Conservation (phyloP, 1,140 invertebrate genomes). For the Pachypsylla venusta region DNA sequence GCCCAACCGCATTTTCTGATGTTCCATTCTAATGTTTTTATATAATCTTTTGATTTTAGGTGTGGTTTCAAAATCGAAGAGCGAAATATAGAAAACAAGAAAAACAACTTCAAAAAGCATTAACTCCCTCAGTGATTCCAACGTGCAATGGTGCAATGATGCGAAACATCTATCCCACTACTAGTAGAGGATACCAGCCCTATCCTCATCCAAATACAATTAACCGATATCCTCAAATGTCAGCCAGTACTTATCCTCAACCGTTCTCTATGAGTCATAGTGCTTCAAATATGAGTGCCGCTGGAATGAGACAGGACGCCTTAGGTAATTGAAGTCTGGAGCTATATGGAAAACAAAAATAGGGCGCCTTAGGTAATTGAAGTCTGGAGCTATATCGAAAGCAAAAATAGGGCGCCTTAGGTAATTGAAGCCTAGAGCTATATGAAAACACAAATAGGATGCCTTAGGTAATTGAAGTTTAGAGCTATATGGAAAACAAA, state of each 20-base stretch:
- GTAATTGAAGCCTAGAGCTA: too few species aligned
- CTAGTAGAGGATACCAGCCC: slow-evolving; percentile 71
- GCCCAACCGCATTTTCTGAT: too few species aligned
- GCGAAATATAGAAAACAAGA: slow-evolving; percentile 97
- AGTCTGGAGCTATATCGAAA: too few species aligned
- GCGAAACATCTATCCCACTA: slow-evolving; percentile 89
- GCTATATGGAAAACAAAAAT: slow-evolving; percentile 29
- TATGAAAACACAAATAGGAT: too few species aligned
- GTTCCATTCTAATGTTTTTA: too few species aligned
- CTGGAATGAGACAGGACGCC: slow-evolving; percentile 73
- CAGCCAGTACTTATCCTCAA: slow-evolving; percentile 75
- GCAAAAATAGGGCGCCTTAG: too few species aligned
- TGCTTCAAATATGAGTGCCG: slow-evolving; percentile 65
- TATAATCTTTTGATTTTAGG: too few species aligned
- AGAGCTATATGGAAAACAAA: too few species aligned
- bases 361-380: too few species aligned
- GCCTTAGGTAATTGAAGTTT: too few species aligned
- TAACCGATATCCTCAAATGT: slow-evolving; percentile 92
- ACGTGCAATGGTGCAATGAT: slow-evolving; percentile 93
- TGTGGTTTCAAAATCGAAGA: slow-evolving; percentile 96
- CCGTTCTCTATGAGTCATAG: slow-evolving; percentile 86
- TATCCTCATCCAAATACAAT: slow-evolving; percentile 76
- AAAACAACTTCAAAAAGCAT: slow-evolving; percentile 89
- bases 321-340: slow-evolving; percentile 53
- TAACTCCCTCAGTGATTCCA: slow-evolving; percentile 74